Evolutionary conservation across 1,140 invertebrate species (phyloP), one percentile per base, ranked within the genome.

Genomic region (Drosophila serrata): DNA sequence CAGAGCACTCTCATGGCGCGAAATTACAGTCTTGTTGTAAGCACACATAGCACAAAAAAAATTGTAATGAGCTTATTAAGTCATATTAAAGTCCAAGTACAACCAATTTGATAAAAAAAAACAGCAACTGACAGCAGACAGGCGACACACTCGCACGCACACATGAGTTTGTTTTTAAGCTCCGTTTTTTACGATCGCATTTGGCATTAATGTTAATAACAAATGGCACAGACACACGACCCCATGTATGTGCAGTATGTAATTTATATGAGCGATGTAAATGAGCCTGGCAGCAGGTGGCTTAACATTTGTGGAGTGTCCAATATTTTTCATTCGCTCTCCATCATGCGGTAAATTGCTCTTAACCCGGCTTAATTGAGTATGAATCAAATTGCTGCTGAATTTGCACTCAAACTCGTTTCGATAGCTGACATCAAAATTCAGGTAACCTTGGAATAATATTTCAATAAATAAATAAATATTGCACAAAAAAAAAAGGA

Each of bases 21-120:
- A 68, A 85, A 85, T 67, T 72, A 80, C 70, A 85, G 73, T 79
- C 51, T 81, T 64, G 81, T 45, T 60, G 22, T 48, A 65, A 39
- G 43, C 62, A 45, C 48, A 42, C 39, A 64, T 39, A 24, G 22
- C 42, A 43, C 40, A 61, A 12, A 42, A 42, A 58, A 60, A 79
- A 78, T 70, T 78, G 68, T 65, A 85, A 67, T 68, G 61, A 79
- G 80, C 68, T 65, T 65, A 85, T 90, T 90, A 85, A 90, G 86
- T 85, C 85, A 90, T 85, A 90, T 90, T 85, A 90, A 88, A 90
- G 81, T 73, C 81, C 65, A 86, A 85, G 86, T 90, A 90, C 85
- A 90, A 79, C 81, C 81, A 90, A 90, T 90, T 90, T 88, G 63
- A 88, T 85, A 85, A 65, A 82, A 85, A 65, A 82, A 90, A 90